Base-by-base conservation (phyloP, 2,797 vertebrate genomes). In the Leptoclinus maculatus region DNA sequence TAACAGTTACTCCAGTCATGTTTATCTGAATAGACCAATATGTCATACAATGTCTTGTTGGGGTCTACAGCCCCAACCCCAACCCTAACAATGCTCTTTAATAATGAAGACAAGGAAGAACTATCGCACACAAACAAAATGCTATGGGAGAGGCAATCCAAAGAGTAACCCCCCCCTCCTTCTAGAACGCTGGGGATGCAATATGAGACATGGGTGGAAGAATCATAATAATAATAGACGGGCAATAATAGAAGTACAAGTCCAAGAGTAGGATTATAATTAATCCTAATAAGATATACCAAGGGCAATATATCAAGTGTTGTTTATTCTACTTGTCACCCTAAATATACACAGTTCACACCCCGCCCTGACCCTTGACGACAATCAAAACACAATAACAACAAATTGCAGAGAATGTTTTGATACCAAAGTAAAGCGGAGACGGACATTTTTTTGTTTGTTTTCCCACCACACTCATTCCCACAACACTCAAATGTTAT, bases 1-100 rank as follows among this genome's bases (percentile, higher is more conserved):
- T 99, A 96, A 89, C 21, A 1, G 21, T 43, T 39, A 1, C 78
- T 80, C 5, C 73, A 36, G 36, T 73, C 34, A 32, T n/a, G 43
- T 58, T 56, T 66, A 39, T 82, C 71, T 60, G 4, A 32, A 27
- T 21, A 7, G 21, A 12, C 14, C 23, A 71, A 12, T 70, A 13
- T 67, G 10, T 21, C 12, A 3, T 51, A 25, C 21, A 49, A 11
- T 60, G 2, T 58, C 74, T 66, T 65, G n/a, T 65, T 34, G 38
- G 19, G 12, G n/a, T 69, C 71, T 25, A 45, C 17, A 51, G 51
- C 11, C 29, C 21, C 13, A 25, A 75, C 27, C 13, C 16, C 5
- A 38, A 75, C 27, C 13, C 16, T 3, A 38, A 32, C 38, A 25
- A 54, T 54, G n/a, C 16, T 74, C 27, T 74, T 0, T 51, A 62